Evolutionary conservation across 2,797 vertebrate genomes (phyloP).

Genomic region (Phrynocephalus forsythii): DNA sequence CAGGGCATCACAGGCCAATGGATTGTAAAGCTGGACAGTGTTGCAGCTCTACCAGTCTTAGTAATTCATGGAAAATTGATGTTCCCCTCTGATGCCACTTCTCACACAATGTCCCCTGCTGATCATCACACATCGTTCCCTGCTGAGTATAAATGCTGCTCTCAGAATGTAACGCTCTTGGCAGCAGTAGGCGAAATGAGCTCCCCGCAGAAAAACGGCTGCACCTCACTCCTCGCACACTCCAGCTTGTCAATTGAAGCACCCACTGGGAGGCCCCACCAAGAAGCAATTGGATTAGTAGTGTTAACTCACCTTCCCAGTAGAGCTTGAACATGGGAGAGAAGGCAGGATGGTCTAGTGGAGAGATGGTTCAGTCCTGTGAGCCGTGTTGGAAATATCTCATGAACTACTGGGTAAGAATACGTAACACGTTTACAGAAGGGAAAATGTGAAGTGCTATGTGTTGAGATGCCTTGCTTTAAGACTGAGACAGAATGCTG

Average conservation of each 20-base stretch:
- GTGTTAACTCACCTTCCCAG: slow-evolving; percentile 12
- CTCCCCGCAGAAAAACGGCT: slow-evolving; percentile 7
- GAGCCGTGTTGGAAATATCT: not conserved
- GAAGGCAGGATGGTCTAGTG: not conserved
- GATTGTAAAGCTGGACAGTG: not conserved
- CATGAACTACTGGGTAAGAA: not conserved
- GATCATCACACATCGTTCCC: slow-evolving; percentile 45
- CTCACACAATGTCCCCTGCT: slow-evolving; percentile 33
- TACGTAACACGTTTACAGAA: not conserved
- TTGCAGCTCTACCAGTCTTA: not conserved
- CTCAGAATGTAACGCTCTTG: slow-evolving; percentile 34
- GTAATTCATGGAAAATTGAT: slow-evolving; percentile 33
- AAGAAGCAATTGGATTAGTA: not conserved
- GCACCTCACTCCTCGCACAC: slow-evolving; percentile 25
- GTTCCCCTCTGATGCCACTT: slow-evolving; percentile 36
- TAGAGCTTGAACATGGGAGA: not conserved
- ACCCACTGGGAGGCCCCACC: slow-evolving; percentile 11
- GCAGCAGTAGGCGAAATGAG: slow-evolving; percentile 24
- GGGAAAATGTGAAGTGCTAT: too few relatives aligned
- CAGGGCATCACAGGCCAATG: not conserved
- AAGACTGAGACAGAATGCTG: not conserved
- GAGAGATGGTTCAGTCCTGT: not conserved
- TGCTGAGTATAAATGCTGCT: slow-evolving; percentile 42
- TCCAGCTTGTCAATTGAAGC: slow-evolving; percentile 15
- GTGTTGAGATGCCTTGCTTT: not conserved